Base-by-base conservation (phyloP, 1,140 invertebrate species). In the Coenobita brevimanus region DNA sequence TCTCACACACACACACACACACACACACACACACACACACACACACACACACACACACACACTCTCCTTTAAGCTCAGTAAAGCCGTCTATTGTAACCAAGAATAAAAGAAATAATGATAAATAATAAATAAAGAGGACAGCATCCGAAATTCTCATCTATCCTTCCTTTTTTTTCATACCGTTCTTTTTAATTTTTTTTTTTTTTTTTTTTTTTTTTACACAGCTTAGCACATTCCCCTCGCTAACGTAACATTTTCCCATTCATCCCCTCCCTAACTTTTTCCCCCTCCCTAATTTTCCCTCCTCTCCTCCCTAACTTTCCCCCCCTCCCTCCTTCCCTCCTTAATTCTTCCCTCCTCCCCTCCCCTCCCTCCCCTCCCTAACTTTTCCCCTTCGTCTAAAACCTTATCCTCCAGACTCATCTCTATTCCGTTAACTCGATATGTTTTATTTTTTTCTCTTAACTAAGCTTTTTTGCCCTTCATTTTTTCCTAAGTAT, bases 1-100 rank as follows among this genome's bases (percentile, higher is more conserved):
- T 17, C 67, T 38, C 67, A 33, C 67, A 71, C 67, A 33, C 67
- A 71, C 67, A 33, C 67, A 71, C 67, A 33, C 67, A 71, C 67
- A 33, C 67, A 71, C 67, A 33, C 67, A 71, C 67, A 33, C 67
- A 71, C 67, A 33, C 67, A 71, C 67, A 33, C 67, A 71, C 67
- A 33, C 67, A 71, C 67, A 33, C 67, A 71, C 67, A 33, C 67
- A 71, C 67, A 33, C 67, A 71, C 67, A 33, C 33, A 71, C 67
- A 71, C 10, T 8, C 62, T 21, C 62, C 62, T 30, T 1, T n/a
- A 67, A n/a, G n/a, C n/a, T n/a, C n/a, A n/a, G n/a, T 67, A n/a
- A 64, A 6, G 30, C n/a, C 62, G 10, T n/a, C 54, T 13, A 10
- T 13, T 10, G 54, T 57, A 13, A 57, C 54, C 54, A 10, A 57